Percentiles rank a stretch among this genome's conserved stretches.
Conservation (phyloP, 1,140 invertebrate genomes). For the Zophobas morio region DNA sequence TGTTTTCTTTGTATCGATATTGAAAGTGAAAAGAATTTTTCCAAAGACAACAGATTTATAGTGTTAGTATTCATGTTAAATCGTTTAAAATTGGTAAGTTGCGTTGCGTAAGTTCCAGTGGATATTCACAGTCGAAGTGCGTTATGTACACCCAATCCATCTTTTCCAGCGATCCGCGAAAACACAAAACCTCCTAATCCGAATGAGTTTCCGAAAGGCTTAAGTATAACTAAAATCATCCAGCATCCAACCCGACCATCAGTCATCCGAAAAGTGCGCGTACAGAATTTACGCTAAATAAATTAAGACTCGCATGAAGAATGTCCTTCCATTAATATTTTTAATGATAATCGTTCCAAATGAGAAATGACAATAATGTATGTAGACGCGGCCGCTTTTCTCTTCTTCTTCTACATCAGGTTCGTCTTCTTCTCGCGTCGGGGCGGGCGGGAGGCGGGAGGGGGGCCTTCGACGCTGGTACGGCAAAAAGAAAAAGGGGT, state of each 20-base stretch:
- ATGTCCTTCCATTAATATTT: slow-evolving; percentile 66
- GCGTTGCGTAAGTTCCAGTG: no score
- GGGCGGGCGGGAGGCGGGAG: slow-evolving; percentile 9
- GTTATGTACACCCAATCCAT: no score
- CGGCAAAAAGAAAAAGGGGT: slow-evolving; percentile 36
- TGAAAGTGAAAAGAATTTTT: no score
- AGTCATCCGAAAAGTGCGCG: slow-evolving; percentile 60
- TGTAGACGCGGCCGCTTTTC: slow-evolving; percentile 60
- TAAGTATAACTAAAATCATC: neutral
- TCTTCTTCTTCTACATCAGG: slow-evolving; percentile 53
- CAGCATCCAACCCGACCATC: neutral
- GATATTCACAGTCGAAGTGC: no score
- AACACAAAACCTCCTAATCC: no score
- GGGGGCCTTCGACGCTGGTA: neutral
- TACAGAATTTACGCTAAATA: slow-evolving; percentile 64
- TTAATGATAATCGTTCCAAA: slow-evolving; percentile 65
- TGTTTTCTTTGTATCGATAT: no score
- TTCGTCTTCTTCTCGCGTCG: slow-evolving; percentile 29
- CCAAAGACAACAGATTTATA: no score
- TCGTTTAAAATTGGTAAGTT: no score
- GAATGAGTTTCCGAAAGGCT: no score
- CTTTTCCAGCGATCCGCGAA: no score
- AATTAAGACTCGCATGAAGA: slow-evolving; percentile 66
- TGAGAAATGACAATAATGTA: slow-evolving; percentile 67
- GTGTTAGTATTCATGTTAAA: no score